These are phyloP conservation scores for Acropora yongei DNA, from an alignment of 64 coral and sea anemone genomes.

Conservation along the genomic window DNA sequence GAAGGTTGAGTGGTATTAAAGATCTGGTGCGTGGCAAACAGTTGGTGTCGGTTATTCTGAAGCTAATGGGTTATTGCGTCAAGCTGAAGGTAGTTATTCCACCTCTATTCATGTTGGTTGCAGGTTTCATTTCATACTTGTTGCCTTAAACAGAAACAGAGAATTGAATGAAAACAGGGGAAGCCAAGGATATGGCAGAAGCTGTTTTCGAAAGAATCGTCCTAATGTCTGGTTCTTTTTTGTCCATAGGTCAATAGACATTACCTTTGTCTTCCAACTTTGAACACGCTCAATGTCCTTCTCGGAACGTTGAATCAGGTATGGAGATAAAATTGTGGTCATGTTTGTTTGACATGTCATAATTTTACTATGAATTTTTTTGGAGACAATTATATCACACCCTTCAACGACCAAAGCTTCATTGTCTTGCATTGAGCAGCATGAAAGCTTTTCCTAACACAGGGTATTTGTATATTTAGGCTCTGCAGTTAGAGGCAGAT, in stretches of 20 bases:
- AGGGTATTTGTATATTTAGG: conserved; percentile 25
- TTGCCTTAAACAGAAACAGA: background rate
- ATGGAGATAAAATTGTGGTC: background rate
- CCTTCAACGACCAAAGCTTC: too few species aligned
- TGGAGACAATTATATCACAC: background rate
- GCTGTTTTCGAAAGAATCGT: background rate
- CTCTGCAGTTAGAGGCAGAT: conserved; percentile 90
- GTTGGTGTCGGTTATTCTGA: conserved; percentile 89
- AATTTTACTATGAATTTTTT: background rate
- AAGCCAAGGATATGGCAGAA: too few species aligned
- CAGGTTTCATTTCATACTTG: background rate
- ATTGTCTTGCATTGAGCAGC: too few species aligned
- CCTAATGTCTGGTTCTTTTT: background rate
- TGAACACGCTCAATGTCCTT: conserved; percentile 90
- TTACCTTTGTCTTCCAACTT: conserved; percentile 83
- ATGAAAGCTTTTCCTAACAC: background rate
- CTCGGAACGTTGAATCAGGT: conserved; percentile 98
- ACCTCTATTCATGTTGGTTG: background rate
- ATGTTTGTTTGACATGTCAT: background rate
- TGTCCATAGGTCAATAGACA: conserved; percentile 82
- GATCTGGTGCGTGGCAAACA: conserved; percentile 90
- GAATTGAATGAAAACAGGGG: background rate
- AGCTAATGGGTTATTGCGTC: conserved; percentile 90
- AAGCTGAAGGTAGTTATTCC: conserved; percentile 86
- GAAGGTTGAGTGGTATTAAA: conserved; percentile 80